Evolutionary conservation across 2,888 invertebrate genomes (phyloP).

Genomic region (Trichacis sp.): DNA sequence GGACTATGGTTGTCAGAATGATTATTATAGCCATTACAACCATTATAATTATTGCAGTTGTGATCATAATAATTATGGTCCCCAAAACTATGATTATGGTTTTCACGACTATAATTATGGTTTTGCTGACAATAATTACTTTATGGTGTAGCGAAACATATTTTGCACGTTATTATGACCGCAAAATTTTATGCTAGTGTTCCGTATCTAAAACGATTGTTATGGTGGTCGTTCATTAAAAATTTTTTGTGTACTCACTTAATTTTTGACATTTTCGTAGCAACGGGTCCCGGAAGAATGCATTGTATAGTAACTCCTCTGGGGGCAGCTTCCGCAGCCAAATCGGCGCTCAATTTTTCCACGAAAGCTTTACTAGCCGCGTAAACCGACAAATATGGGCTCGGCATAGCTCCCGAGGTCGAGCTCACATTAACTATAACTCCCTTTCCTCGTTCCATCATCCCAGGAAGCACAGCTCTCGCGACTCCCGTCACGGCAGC

Average conservation of each 20-base stretch:
- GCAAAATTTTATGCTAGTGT: too few species aligned
- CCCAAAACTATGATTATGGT: too few species aligned
- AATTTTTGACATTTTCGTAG: conserved; percentile 91
- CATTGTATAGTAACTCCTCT: conserved; percentile 84
- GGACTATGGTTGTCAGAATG: too few species aligned
- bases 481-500: conserved; percentile 73
- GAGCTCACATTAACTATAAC: conserved; percentile 93
- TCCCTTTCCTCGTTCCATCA: conserved; percentile 85
- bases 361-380: conserved; percentile 91
- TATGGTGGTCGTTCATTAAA: too few species aligned
- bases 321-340: conserved; percentile 80
- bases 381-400: conserved; percentile 87
- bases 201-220: too few species aligned
- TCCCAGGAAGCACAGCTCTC: conserved; percentile 81
- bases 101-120: too few species aligned
- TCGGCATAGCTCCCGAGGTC: conserved; percentile 82
- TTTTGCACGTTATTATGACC: too few species aligned
- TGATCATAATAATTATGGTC: too few species aligned
- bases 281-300: conserved; percentile 88
- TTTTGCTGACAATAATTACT: too few species aligned
- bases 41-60: too few species aligned
- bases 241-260: conserved; percentile 52
- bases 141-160: too few species aligned
- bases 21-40: too few species aligned
- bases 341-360: conserved; percentile 82